Base-by-base conservation (phyloP, 2,888 invertebrate species). In the Sesia bembeciformis region DNA sequence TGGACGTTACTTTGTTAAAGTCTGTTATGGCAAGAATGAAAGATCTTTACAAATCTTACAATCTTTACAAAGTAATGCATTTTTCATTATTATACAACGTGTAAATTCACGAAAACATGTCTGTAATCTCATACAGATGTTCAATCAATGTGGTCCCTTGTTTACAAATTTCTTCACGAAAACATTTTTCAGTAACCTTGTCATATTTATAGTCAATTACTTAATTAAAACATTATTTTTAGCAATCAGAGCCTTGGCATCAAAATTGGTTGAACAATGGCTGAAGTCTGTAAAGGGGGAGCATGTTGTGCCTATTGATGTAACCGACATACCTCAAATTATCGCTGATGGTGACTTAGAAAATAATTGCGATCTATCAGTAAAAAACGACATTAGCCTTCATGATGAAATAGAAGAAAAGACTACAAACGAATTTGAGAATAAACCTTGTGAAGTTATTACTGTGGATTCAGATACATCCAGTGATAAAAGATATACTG, bases 231-330 rank as follows among this genome's bases (percentile, higher is more conserved):
- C n/a, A 46, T 46, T 46, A 46, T 46, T 46, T 91, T 66, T 85
- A 96, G 96, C 91, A 72, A 94, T 96, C 56, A 92, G 94, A 72
- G 91, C 92, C 56, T 84, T 96, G 66, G 96, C 97, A 7, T 92
- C 93, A 56, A 93, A 94, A 67, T 90, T 97, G 57, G 97, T 97
- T 40, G 95, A 96, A 71, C 95, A 95, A 74, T 97, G 97, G 97
- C 90, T 97, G 66, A 94, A 94, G 78, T 94, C 96, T 56, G 96
- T 97, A 3, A 96, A 97, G 79, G 94, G 94, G 58, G 93, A 94
- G 81, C 89, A 91, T 57, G 90, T 91, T 40, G 78, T 87, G 54
- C 87, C 85, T 53, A 67, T 89, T 57, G 67, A 68, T 60, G 60
- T 79, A 60, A 57, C 67, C 57, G 83, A 91, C 57, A 82, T 91